Evolutionary conservation across 2,888 invertebrate species (phyloP).

Genomic region (Mamestra brassicae): DNA sequence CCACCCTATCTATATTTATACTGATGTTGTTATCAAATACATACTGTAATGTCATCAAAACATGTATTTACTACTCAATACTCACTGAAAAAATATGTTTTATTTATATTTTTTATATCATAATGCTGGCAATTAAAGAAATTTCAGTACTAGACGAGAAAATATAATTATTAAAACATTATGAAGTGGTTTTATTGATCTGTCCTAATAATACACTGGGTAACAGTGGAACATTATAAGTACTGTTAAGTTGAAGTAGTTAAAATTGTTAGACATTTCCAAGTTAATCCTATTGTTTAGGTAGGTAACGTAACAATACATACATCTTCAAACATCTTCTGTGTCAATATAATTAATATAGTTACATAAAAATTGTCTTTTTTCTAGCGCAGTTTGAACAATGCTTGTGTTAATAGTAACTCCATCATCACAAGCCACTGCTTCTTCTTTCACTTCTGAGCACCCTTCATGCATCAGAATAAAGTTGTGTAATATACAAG

Average conservation of each 20-base stretch:
- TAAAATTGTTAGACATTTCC: too few species aligned
- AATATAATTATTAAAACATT: conserved; percentile 84
- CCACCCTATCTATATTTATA: conserved; percentile 25
- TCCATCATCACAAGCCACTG: conserved; percentile 80
- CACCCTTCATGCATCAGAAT: conserved; percentile 84
- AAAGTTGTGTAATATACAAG: conserved; percentile 87
- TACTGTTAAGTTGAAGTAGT: too few species aligned
- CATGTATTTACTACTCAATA: conserved; percentile 60
- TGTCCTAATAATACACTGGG: neutral
- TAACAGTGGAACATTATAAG: neutral
- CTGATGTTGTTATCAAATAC: conserved; percentile 50
- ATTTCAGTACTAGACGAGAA: conserved; percentile 80
- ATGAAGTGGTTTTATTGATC: conserved; percentile 70
- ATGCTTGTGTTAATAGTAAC: conserved; percentile 82
- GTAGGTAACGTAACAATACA: too few species aligned
- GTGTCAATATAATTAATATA: conserved; percentile 84
- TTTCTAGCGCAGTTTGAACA: conserved; percentile 83
- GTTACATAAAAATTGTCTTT: conserved; percentile 87
- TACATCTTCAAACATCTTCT: conserved; percentile 53
- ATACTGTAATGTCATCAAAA: conserved; percentile 53
- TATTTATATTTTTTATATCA: conserved; percentile 78
- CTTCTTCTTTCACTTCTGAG: conserved; percentile 81
- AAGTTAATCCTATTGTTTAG: too few species aligned
- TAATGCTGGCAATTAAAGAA: conserved; percentile 79
- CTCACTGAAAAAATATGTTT: conserved; percentile 65